These are phyloP conservation scores for Campoletis raptor DNA, from an alignment of 2,888 invertebrate species.

Conservation along the genomic window DNA sequence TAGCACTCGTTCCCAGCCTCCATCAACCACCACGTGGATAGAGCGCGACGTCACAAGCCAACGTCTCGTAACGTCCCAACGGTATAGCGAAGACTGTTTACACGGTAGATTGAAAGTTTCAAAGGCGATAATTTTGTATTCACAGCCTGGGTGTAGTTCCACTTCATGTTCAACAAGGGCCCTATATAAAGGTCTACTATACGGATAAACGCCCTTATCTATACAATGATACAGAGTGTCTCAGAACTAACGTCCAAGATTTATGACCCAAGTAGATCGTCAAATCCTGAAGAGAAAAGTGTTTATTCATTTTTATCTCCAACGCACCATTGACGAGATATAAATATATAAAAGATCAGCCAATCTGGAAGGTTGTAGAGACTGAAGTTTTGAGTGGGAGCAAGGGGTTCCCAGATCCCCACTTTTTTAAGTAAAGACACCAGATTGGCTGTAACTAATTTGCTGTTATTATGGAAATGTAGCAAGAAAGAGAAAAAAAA, in stretches of 20 bases:
- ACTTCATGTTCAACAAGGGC: conserved; percentile 78
- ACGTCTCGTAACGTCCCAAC: conserved; percentile 63
- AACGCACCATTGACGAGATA: not conserved
- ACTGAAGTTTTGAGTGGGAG: not conserved
- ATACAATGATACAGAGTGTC: conserved; percentile 10
- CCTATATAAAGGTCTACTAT: conserved; percentile 67
- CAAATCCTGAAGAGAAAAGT: not conserved
- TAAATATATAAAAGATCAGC: not conserved
- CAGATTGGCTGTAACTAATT: not conserved
- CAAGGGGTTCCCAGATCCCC: not conserved
- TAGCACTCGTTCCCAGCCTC: conserved; percentile 1
- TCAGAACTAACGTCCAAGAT: not conserved
- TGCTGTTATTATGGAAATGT: not conserved
- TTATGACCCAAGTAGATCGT: not conserved
- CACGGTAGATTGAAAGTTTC: conserved; percentile 79
- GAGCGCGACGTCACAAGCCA: conserved; percentile 40
- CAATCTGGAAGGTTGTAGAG: not conserved
- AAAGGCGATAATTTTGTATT: conserved; percentile 78
- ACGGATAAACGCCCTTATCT: not conserved
- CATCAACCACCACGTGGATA: conserved; percentile 39
- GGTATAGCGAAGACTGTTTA: conserved; percentile 73
- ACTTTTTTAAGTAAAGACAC: not conserved
- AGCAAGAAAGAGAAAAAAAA: not conserved
- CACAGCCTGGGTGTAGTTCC: conserved; percentile 76
- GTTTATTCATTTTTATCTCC: not conserved